Evolutionary conservation across 2,113 vertebrate species (phyloP).

Genomic region (Cyprinodon brontotheroides): DNA sequence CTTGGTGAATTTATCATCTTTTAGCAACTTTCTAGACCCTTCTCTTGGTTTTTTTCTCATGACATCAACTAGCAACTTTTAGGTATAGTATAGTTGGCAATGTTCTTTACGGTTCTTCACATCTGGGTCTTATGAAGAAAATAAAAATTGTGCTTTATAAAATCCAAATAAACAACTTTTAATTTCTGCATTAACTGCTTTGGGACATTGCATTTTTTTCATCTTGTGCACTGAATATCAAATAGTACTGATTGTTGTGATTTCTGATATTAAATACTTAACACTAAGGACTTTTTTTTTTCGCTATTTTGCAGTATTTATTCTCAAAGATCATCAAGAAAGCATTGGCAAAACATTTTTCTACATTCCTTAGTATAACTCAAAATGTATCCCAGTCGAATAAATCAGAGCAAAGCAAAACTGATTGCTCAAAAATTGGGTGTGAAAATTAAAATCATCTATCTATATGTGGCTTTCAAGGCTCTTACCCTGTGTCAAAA

Average conservation of each 20-base stretch:
- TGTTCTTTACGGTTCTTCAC: neutral
- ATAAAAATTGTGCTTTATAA: neutral
- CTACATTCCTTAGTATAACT: constrained; percentile 37
- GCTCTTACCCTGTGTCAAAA: constrained; percentile 2
- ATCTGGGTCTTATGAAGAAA: constrained; percentile 43
- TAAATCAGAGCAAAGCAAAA: constrained; percentile 35
- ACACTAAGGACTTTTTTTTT: neutral
- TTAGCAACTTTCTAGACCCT: no score
- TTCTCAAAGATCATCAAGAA: constrained; percentile 57
- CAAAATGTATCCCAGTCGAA: constrained; percentile 36
- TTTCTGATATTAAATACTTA: no score
- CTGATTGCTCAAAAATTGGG: constrained; percentile 24
- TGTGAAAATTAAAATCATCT: constrained; percentile 14
- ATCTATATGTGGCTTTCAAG: constrained; percentile 1
- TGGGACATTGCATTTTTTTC: constrained; percentile 50
- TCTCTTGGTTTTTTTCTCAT: no score
- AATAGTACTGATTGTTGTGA: constrained; percentile 20
- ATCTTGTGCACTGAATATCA: constrained; percentile 48
- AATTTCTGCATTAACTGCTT: constrained; percentile 50
- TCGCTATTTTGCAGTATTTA: constrained; percentile 50
- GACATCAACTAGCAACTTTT: no score
- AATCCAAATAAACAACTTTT: constrained; percentile 28
- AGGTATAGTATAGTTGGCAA: no score
- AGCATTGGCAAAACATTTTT: constrained; percentile 57
- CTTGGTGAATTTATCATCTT: no score